Percentiles rank a stretch among this genome's conserved stretches.
phyloP scores from a whole-genome alignment of 37 sponge, comb jelly and placozoan species.

The Bolinopsis microptera region DNA sequence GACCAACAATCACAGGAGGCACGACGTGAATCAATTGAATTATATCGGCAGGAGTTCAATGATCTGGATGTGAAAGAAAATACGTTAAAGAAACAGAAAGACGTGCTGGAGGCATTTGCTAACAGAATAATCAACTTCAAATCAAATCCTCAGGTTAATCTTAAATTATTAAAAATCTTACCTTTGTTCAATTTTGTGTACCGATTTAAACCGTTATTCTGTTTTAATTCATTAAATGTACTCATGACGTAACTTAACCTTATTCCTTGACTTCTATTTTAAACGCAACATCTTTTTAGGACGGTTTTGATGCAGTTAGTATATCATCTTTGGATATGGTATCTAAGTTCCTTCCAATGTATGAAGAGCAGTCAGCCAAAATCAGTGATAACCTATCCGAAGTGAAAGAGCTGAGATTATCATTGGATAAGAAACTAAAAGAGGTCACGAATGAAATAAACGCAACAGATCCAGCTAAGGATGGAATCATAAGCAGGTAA shows the following conservation, averaged over 20 bases:
- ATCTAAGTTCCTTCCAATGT: constrained; percentile 59
- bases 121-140: constrained; percentile 26
- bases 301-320: constrained; percentile 31
- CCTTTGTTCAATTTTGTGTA: too few species aligned
- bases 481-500: constrained; percentile 64
- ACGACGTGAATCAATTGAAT: background rate
- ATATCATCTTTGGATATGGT: constrained; percentile 56
- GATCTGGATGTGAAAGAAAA: constrained; percentile 23
- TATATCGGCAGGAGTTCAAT: background rate
- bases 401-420: background rate
- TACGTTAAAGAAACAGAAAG: constrained; percentile 27
- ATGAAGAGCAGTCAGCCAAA: constrained; percentile 46
- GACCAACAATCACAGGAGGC: background rate
- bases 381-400: constrained; percentile 2
- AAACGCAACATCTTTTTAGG: too few species aligned
- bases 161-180: too few species aligned
- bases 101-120: constrained; percentile 54
- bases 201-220: too few species aligned
- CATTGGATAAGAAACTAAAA: constrained; percentile 25
- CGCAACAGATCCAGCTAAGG: constrained; percentile 48
- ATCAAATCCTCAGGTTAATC: constrained; percentile 39
- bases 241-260: too few species aligned
- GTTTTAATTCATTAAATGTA: too few species aligned
- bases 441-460: background rate
- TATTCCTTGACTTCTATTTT: too few species aligned